A percentile compares a stretch with the other conserved stretches of the same genome.
phyloP scores from a whole-genome alignment of 1,140 invertebrate genomes.

The Ylistrum balloti region DNA sequence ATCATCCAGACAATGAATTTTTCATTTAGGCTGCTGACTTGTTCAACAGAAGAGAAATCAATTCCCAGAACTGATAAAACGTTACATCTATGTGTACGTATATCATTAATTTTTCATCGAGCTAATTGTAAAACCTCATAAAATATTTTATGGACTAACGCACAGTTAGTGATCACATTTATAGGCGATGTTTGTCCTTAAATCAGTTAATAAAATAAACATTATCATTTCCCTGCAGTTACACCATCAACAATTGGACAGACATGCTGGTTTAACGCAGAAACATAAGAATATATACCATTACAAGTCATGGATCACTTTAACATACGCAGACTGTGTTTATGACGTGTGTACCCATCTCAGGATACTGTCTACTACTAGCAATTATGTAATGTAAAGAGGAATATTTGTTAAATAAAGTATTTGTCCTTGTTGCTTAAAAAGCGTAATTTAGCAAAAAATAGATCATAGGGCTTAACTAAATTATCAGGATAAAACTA shows the following conservation, averaged over 20 bases:
- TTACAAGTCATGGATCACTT: too few species aligned
- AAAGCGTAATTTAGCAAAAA: too few species aligned
- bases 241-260: neutral
- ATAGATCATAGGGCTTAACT: too few species aligned
- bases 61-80: conserved; percentile 10
- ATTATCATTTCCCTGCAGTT: neutral
- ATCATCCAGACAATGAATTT: conserved; percentile 40
- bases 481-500: too few species aligned
- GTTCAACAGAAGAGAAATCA: neutral
- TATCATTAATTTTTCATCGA: conserved; percentile 2
- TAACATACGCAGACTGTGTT: too few species aligned
- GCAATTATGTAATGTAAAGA: too few species aligned
- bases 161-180: neutral
- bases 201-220: neutral
- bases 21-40: neutral
- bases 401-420: too few species aligned
- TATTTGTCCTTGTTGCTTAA: too few species aligned
- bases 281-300: too few species aligned
- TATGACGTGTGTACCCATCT: too few species aligned
- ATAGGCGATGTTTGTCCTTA: neutral
- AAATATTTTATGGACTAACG: conserved; percentile 30
- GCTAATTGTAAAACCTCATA: neutral
- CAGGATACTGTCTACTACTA: too few species aligned
- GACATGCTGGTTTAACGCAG: neutral
- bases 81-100: neutral